Percentiles rank a stretch among this genome's conserved stretches.
Conservation (phyloP, 2,797 vertebrate genomes). For the Rhinogobio ventralis region DNA sequence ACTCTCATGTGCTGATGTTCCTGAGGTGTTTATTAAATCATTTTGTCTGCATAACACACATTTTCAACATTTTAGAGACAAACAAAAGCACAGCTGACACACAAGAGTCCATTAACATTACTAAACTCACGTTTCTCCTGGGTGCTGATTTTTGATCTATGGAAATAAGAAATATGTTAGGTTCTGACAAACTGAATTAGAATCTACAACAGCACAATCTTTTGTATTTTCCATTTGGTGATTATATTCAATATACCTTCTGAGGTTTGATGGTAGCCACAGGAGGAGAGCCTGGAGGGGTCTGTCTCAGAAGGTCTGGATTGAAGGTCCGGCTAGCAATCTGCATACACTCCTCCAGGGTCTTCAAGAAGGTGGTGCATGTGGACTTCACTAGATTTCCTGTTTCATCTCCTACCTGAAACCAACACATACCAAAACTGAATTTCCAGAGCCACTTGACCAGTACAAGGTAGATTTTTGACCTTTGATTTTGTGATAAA, state of each 20-base stretch:
- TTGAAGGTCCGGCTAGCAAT: constrained; percentile 92
- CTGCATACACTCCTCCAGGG: constrained; percentile 98
- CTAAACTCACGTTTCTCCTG: constrained; percentile 85
- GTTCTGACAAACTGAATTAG: not conserved
- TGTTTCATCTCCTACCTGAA: constrained; percentile 79
- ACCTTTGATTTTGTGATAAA: not conserved
- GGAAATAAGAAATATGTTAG: constrained; percentile 53
- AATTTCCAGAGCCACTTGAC: not conserved
- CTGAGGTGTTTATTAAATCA: constrained; percentile 23
- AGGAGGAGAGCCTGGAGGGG: constrained; percentile 88
- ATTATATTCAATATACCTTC: constrained; percentile 80
- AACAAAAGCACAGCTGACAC: not conserved
- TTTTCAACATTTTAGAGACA: not conserved
- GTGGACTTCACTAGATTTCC: constrained; percentile 93
- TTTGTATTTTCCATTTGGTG: not conserved
- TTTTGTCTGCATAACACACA: constrained; percentile 49
- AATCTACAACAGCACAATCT: not conserved
- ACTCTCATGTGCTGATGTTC: constrained; percentile 34
- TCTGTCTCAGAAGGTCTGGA: constrained; percentile 82
- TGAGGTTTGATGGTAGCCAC: constrained; percentile 85
- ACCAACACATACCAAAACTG: constrained; percentile 38
- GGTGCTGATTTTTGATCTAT: constrained; percentile 86
- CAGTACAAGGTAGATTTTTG: not conserved
- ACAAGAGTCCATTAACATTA: not conserved
- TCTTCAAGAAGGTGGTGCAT: constrained; percentile 95